phyloP scores from a whole-genome alignment of 2,888 invertebrate species.

The Tipula helvola region DNA sequence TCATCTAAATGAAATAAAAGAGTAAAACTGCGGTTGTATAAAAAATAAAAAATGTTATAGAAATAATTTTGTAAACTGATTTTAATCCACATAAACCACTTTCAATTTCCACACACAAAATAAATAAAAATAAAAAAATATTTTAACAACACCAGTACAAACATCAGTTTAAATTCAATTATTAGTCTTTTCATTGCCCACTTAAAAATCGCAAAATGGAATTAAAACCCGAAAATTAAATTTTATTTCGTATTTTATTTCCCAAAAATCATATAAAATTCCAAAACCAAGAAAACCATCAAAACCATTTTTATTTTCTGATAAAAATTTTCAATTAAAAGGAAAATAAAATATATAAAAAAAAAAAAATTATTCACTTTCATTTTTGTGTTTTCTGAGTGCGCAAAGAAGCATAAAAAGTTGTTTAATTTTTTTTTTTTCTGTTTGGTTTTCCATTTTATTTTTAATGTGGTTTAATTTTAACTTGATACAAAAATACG shows the following conservation, averaged over 20 bases:
- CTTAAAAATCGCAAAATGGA: background rate
- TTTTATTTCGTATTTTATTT: background rate
- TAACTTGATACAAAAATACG: background rate
- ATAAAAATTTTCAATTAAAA: background rate
- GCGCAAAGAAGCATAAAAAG: background rate
- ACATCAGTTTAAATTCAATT: background rate
- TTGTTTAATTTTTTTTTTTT: background rate
- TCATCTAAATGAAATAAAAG: background rate
- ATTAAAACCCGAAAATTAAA: background rate
- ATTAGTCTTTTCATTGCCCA: background rate
- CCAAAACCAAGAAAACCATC: background rate
- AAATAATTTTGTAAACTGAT: background rate
- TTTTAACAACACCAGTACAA: background rate
- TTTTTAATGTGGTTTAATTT: background rate
- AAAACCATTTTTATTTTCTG: background rate
- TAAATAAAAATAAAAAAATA: background rate
- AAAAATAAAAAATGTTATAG: background rate
- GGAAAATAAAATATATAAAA: background rate
- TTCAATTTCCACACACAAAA: background rate
- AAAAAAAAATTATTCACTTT: background rate
- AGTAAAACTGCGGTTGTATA: background rate
- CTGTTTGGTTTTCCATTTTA: background rate
- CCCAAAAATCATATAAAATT: background rate
- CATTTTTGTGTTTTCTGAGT: background rate
- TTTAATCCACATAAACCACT: background rate